phyloP scores from a whole-genome alignment of 2,113 vertebrate species.

The Triplophysa dalaica region DNA sequence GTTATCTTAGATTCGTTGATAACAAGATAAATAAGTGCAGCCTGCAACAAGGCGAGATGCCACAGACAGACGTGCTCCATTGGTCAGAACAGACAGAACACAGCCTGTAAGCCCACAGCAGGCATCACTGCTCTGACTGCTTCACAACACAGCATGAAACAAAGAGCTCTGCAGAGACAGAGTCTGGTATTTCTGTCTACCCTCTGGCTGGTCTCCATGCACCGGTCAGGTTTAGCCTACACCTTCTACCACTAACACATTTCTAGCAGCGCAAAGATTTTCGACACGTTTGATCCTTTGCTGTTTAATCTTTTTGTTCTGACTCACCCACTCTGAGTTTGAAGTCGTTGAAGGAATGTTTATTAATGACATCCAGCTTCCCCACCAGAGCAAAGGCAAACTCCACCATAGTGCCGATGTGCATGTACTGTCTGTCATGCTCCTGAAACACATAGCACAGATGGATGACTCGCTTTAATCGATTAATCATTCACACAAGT shows the following conservation, averaged over 20 bases:
- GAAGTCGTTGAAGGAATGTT: slow-evolving; percentile 98
- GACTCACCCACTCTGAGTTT: slow-evolving; percentile 92
- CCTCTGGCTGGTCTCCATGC: neutral
- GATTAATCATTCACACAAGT: no score
- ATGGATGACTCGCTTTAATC: neutral
- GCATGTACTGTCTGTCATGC: slow-evolving; percentile 93
- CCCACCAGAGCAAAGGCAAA: slow-evolving; percentile 94
- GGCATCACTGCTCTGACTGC: neutral
- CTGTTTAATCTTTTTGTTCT: neutral
- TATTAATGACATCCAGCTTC: slow-evolving; percentile 96
- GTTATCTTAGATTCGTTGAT: neutral
- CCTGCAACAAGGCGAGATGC: neutral
- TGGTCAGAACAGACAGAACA: neutral
- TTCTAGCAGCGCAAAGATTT: neutral
- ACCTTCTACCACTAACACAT: neutral
- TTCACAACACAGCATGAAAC: no score
- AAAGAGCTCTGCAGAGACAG: no score
- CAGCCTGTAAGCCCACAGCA: neutral
- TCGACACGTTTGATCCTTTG: neutral
- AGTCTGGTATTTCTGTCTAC: no score
- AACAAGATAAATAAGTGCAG: neutral
- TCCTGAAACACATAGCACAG: slow-evolving; percentile 74
- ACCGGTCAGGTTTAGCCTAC: neutral
- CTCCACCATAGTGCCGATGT: slow-evolving; percentile 97
- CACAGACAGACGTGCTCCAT: neutral